phyloP scores from a whole-genome alignment of 1,140 invertebrate species.

The Drosophila carrolli region DNA sequence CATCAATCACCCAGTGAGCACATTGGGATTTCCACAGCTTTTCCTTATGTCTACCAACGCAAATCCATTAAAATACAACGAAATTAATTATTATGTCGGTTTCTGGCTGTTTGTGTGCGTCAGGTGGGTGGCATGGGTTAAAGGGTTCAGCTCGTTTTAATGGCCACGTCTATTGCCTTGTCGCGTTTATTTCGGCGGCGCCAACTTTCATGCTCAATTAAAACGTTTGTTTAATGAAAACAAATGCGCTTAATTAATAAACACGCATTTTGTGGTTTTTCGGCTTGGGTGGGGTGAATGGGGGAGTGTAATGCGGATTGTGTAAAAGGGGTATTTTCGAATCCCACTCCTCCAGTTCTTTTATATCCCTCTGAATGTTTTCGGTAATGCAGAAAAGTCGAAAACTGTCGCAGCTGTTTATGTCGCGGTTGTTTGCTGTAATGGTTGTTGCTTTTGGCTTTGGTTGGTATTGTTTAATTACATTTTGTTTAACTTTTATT shows the following conservation, averaged over 20 bases:
- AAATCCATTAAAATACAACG: conserved; percentile 79
- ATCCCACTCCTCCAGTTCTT: neutral
- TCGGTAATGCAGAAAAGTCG: conserved; percentile 44
- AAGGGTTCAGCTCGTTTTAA: conserved; percentile 37
- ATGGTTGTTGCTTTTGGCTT: conserved; percentile 51
- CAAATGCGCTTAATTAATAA: conserved; percentile 85
- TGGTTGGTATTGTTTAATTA: conserved; percentile 46
- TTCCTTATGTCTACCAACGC: conserved; percentile 51
- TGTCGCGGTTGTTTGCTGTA: conserved; percentile 65
- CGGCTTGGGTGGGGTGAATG: neutral
- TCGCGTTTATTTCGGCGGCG: conserved; percentile 63
- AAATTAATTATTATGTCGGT: conserved; percentile 77
- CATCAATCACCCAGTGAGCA: conserved; percentile 56
- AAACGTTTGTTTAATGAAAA: conserved; percentile 84
- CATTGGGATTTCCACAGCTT: conserved; percentile 48
- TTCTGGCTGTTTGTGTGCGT: conserved; percentile 15
- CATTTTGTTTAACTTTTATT: conserved; percentile 13
- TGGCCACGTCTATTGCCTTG: conserved; percentile 58
- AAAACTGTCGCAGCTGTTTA: conserved; percentile 78
- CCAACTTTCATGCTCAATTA: conserved; percentile 84
- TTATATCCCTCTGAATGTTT: conserved; percentile 13
- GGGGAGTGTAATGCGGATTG: conserved; percentile 23
- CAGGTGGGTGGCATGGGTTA: conserved; percentile 19
- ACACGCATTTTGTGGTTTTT: conserved; percentile 83
- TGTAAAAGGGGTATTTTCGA: conserved; percentile 12